Evolutionary conservation across 1,140 invertebrate genomes (phyloP).

Genomic region (Neodiprion fabricii): DNA sequence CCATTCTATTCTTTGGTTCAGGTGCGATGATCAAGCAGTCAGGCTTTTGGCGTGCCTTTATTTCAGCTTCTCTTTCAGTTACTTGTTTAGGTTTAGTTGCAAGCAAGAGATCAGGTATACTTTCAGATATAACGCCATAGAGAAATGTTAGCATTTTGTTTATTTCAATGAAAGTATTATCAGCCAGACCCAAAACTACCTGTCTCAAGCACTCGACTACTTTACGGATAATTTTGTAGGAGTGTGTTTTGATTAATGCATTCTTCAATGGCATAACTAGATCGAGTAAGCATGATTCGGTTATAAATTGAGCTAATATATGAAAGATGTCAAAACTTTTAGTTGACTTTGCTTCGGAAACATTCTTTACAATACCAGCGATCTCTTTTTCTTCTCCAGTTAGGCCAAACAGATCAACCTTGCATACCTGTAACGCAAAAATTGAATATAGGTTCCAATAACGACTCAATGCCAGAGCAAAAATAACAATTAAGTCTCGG

Average conservation of each 20-base stretch:
- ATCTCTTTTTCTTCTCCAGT: conserved; percentile 93
- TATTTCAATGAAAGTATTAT: conserved; percentile 77
- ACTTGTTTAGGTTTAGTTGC: conserved; percentile 62
- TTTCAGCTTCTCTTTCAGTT: conserved; percentile 62
- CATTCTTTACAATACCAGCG: conserved; percentile 79
- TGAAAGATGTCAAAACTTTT: conserved; percentile 89
- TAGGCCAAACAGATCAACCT: conserved; percentile 87
- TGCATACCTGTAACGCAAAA: conserved; percentile 68
- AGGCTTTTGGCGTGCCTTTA: conserved; percentile 61
- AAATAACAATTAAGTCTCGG: not conserved
- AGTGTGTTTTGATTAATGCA: conserved; percentile 77
- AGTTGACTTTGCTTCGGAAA: conserved; percentile 79
- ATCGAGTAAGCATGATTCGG: conserved; percentile 76
- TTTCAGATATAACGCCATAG: conserved; percentile 80
- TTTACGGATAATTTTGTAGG: conserved; percentile 82
- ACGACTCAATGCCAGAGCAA: not conserved
- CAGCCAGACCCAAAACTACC: conserved; percentile 79
- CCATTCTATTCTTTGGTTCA: conserved; percentile 70
- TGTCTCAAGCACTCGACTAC: conserved; percentile 80
- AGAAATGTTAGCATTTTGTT: conserved; percentile 83
- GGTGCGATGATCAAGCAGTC: conserved; percentile 75
- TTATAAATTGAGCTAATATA: conserved; percentile 81
- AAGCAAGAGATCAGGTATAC: conserved; percentile 72
- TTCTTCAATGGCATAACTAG: conserved; percentile 85
- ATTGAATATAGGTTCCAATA: conserved; percentile 24